Conservation (phyloP, 2,888 invertebrate genomes). For the Orchesellides sinensis region DNA sequence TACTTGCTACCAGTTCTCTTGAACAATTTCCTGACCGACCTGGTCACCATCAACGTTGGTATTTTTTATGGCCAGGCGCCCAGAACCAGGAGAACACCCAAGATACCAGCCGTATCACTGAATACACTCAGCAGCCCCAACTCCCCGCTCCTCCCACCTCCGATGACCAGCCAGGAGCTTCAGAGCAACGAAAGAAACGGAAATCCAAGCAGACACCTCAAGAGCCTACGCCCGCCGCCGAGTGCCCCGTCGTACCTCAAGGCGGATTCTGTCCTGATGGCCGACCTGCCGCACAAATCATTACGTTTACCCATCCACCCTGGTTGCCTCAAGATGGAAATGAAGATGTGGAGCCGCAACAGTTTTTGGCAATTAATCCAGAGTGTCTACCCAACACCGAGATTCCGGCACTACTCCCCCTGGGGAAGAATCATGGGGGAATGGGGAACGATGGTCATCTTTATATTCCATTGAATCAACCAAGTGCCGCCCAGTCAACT, state of each 20-base stretch:
- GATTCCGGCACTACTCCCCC: background rate
- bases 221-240: background rate
- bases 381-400: background rate
- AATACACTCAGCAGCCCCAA: background rate
- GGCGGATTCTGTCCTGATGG: background rate
- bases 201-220: background rate
- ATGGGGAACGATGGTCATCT: background rate
- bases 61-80: constrained; percentile 26
- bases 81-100: background rate
- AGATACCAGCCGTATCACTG: background rate
- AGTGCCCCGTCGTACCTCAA: background rate
- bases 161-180: background rate
- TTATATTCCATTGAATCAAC: background rate
- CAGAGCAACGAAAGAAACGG: too few relatives aligned
- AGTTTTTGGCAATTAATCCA: background rate
- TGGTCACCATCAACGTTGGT: constrained; percentile 29
- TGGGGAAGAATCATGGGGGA: background rate
- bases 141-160: background rate
- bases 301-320: background rate
- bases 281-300: background rate
- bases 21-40: background rate
- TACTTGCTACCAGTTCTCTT: constrained; percentile 12
- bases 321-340: background rate
- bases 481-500: background rate
- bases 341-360: background rate